Evolutionary conservation across 2,797 vertebrate species (phyloP), one percentile per base, ranked within the genome.

Genomic region (Pteropus rufus): DNA sequence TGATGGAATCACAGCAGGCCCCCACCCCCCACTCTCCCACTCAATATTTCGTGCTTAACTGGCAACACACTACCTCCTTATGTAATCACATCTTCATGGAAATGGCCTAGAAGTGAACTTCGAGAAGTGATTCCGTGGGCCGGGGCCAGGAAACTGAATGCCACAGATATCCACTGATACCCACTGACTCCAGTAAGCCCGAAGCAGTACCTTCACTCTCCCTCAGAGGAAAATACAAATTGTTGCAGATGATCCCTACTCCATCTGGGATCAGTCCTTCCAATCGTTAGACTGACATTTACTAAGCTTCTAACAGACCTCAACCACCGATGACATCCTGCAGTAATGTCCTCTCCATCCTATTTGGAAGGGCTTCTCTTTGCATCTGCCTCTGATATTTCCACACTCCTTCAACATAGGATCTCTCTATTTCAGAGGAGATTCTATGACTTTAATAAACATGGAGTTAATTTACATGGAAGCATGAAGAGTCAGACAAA

Each of bases 341-440:
- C 16, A 15, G 60, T 16, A 54, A 46, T 0, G 5, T 0, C 7
- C 18, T 0, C 3, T 9, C 62, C 23, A 0, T 18, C 39, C 1
- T 34, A 0, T 46, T 52, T 24, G 12, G n/a, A n/a, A 69, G 15
- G 8, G n/a, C 56, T 84, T 90, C 76, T 70, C 29, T 81, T 49
- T 31, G 12, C 2, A 23, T 36, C 5, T 41, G 80, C 16, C 4
- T 44, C 39, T 70, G 69, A 60, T 69, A 90, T 86, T 24, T 72
- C 15, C 85, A 65, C 19, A 29, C 12, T 46, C 29, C 82, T 9
- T 81, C 18, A n/a, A 14, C 12, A 11, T 3, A 77, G 6, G 34
- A 46, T 70, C 29, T 64, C 41, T 77, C 52, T 80, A 16, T 64
- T 91, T 79, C n/a, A 52, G 85, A 73, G 46, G 72, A 34, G 52